Evolutionary conservation across 2,797 vertebrate genomes (phyloP).

Genomic region (Avahi laniger): DNA sequence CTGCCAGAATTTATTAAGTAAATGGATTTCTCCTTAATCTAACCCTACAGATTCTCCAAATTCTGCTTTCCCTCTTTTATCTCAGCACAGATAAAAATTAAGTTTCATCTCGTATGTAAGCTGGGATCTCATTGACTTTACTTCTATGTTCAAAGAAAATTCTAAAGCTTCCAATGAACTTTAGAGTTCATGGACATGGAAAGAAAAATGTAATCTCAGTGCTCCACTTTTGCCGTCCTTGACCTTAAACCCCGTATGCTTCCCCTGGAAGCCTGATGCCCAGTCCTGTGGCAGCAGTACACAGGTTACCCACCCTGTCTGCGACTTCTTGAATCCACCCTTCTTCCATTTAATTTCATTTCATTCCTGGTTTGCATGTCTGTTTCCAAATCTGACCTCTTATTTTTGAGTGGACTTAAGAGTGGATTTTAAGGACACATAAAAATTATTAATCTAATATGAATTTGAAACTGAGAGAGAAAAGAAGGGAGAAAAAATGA

Average conservation of each 20-base stretch:
- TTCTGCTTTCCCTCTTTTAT: not conserved
- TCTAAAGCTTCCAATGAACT: not conserved
- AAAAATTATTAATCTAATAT: not conserved
- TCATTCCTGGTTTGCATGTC: not conserved
- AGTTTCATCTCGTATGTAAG: not conserved
- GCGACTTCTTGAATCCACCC: not conserved
- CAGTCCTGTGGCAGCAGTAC: not conserved
- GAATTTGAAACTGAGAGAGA: not conserved
- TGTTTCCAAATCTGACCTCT: not conserved
- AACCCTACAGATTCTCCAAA: not conserved
- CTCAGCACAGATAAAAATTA: not conserved
- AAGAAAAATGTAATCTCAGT: not conserved
- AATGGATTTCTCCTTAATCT: not conserved
- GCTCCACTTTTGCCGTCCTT: not conserved
- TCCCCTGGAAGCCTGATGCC: not conserved
- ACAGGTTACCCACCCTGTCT: fast-evolving
- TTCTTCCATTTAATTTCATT: not conserved
- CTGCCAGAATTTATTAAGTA: not conserved
- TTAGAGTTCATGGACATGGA: not conserved
- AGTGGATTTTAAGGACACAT: not conserved
- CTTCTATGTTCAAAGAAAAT: not conserved
- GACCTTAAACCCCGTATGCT: not conserved
- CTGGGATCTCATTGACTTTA: not conserved
- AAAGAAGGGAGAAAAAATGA: not conserved
- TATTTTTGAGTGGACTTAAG: not conserved